phyloP scores from a whole-genome alignment of 2,113 vertebrate genomes.

The Gulo gulo region DNA sequence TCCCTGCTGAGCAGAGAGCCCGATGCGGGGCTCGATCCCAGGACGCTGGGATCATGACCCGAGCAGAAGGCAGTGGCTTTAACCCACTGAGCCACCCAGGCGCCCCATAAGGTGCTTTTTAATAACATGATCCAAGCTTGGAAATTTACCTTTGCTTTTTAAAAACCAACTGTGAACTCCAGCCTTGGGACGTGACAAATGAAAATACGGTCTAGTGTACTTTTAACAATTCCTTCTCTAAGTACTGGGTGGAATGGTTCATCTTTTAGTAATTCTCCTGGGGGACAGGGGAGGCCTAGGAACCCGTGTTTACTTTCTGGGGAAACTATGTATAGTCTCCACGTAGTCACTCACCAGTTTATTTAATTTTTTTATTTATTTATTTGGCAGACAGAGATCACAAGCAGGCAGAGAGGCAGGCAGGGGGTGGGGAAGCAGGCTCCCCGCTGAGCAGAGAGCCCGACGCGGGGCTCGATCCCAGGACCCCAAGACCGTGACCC shows the following conservation, averaged over 20 bases:
- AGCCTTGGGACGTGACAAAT: slow-evolving; percentile 42
- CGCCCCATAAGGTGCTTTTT: slow-evolving; percentile 37
- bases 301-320: background rate
- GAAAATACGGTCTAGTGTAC: slow-evolving; percentile 23
- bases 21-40: too few species aligned
- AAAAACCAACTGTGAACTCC: slow-evolving; percentile 53
- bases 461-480: too few species aligned
- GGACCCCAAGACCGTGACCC: too few species aligned
- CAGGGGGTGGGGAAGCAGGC: too few species aligned
- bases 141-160: slow-evolving; percentile 32
- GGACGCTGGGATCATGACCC: too few species aligned
- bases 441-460: too few species aligned
- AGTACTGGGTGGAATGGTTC: slow-evolving; percentile 14
- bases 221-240: slow-evolving; percentile 61
- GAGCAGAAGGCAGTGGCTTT: too few species aligned
- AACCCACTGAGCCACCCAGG: too few species aligned
- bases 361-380: too few species aligned
- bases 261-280: slow-evolving; percentile 24
- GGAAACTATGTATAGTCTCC: background rate
- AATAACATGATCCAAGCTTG: slow-evolving; percentile 16
- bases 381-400: too few species aligned
- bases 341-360: background rate
- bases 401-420: too few species aligned
- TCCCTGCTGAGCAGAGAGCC: too few species aligned
- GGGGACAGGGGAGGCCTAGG: background rate